Evolutionary conservation across 2,888 invertebrate species (phyloP).

Genomic region (Rosalia funebris): DNA sequence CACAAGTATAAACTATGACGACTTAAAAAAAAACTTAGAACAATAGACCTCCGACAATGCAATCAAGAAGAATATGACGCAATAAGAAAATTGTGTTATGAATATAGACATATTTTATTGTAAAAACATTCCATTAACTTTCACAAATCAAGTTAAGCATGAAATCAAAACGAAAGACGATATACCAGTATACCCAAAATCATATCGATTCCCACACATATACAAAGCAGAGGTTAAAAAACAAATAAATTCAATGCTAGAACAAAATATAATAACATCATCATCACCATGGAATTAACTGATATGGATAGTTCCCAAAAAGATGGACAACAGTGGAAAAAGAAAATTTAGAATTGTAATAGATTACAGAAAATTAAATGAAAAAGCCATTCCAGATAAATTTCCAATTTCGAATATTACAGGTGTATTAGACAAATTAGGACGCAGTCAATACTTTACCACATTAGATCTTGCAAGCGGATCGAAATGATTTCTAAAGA

Average conservation of each 20-base stretch:
- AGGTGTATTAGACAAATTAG: neutral
- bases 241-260: no score
- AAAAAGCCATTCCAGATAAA: neutral
- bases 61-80: no score
- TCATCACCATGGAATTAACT: no score
- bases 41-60: no score
- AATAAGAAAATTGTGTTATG: no score
- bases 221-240: conserved; percentile 19
- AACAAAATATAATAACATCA: no score
- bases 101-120: no score
- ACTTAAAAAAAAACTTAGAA: no score
- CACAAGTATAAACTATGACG: no score
- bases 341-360: neutral
- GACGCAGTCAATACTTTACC: neutral
- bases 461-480: conserved; percentile 10
- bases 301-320: no score
- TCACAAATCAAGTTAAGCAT: neutral
- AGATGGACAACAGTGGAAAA: neutral
- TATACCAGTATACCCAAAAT: conserved; percentile 11
- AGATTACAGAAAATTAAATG: neutral
- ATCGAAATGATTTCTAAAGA: conserved; percentile 30
- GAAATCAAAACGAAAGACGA: conserved; percentile 2
- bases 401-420: neutral
- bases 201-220: conserved; percentile 22
- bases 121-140: neutral